Evolutionary conservation across 1,140 invertebrate species (phyloP), one percentile per base, ranked within the genome.

Genomic region (Anthonomus grandis): DNA sequence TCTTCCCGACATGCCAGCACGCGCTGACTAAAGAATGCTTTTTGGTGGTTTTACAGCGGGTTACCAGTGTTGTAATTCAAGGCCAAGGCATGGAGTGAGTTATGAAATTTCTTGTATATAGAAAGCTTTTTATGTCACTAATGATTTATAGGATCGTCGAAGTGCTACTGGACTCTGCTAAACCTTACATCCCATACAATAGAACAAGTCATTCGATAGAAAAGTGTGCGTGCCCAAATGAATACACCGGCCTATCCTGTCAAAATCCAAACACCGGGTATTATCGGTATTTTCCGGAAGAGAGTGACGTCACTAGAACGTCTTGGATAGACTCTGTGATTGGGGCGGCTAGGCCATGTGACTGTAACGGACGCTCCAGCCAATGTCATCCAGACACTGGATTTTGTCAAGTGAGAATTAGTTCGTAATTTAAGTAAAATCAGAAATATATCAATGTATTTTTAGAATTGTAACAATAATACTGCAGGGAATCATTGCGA

Each of bases 1-100:
- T 50, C 10, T 17, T 23, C 18, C 17, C 10, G 2, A 23, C 22
- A n/a, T 68, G 66, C 41, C 24, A 59, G 17, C 15, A 34, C 39
- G 15, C n/a, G 3, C 83, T 91, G 0, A 82, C 81, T n/a, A 76
- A 89, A 53, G 79, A 86, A 62, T 82, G 88, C 27, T 76, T 98
- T 38, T 96, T 97, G 93, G 78, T 95, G 17, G 86, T 89, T 2
- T 76, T 97, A 24, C 91, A 95, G 65, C 90, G 93, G 68, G 72
- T 97, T 1, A 85, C 91, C 42, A 81, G 87, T 48, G 83, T 95
- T 47, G 80, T 60, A 17, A 58, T 68, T 27, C 53, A 64, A 48
- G 53, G 57, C 6, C 49, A 59, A 27, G 44, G 53, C 36, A 59
- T 59, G 57, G 42, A 59, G 57, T 59, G 39, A 52, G 57, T 50